Evolutionary conservation across 1,140 invertebrate species (phyloP).

Genomic region (Apis cerana): DNA sequence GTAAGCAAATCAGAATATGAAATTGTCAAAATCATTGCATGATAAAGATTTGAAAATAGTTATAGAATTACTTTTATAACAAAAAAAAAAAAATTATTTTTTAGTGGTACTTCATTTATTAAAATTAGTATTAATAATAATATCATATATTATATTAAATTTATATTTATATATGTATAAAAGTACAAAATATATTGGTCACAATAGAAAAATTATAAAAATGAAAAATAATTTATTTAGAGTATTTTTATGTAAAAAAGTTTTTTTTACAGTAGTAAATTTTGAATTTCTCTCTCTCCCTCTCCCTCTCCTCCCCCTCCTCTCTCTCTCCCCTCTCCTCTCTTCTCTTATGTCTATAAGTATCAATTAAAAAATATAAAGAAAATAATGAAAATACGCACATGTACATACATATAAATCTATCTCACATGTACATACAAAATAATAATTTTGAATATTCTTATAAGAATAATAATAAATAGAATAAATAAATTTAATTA

Average conservation of each 20-base stretch:
- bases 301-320: too few species aligned
- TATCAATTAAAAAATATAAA: too few species aligned
- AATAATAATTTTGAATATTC: too few species aligned
- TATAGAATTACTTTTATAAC: neutral
- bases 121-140: neutral
- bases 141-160: neutral
- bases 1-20: conserved; percentile 24
- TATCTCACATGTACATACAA: too few species aligned
- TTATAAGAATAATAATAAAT: too few species aligned
- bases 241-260: neutral
- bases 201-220: neutral
- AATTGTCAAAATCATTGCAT: conserved; percentile 17
- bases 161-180: neutral
- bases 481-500: too few species aligned
- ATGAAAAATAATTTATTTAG: neutral
- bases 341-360: too few species aligned
- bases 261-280: neutral
- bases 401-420: too few species aligned
- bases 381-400: too few species aligned
- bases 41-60: conserved; percentile 9
- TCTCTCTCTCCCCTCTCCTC: too few species aligned
- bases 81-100: neutral
- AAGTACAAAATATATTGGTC: neutral
- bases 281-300: neutral
- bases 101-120: neutral